Evolutionary conservation across 2,113 vertebrate species (phyloP), one percentile per base, ranked within the genome.

Genomic region (Caranx melampygus): DNA sequence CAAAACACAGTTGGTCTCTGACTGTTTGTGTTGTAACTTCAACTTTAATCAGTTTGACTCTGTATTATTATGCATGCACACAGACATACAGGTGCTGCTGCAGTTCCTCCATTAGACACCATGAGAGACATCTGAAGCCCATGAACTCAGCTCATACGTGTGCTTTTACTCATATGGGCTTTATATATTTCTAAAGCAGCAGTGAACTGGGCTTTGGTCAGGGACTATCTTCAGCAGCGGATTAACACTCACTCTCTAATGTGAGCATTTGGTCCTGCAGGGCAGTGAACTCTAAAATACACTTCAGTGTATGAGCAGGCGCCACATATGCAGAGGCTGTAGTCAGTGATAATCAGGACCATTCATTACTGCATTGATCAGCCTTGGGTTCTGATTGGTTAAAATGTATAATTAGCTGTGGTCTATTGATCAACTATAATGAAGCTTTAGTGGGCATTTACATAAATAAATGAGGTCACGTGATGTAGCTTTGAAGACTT

Each of bases 1-100:
- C 84, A 86, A 91, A 91, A 87, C 76, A 67, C 51, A 74, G 87
- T 81, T 83, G 69, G 35, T 79, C 79, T 90, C 80, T 84, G 70
- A 90, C 82, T 89, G 89, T 62, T 20, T 33, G 82, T 62, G 81
- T 81, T 85, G 59, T 82, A 92, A 90, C 85, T 84, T 89, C 40
- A 44, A 78, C 72, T 87, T 88, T 59, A 78, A 87, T 73, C 75
- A 47, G 47, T 87, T 65, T 40, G 75, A 64, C 26, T 10, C 1
- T 45, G 69, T 55, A 7, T 64, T 61, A 18, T 57, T 57, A 68
- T 18, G 14, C 51, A 16, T 16, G 15, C 57, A 62, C 12, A 37
- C 31, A 15, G 11, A 67, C 21, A 51, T n/a, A 40, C 45, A 37
- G 16, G 9, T 5, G 70, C 74, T 54, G 2, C 10, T 11, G 69